Evolutionary conservation across 2,797 vertebrate species (phyloP), one percentile per base, ranked within the genome.

Genomic region (Acrocephalus scirpaceus): DNA sequence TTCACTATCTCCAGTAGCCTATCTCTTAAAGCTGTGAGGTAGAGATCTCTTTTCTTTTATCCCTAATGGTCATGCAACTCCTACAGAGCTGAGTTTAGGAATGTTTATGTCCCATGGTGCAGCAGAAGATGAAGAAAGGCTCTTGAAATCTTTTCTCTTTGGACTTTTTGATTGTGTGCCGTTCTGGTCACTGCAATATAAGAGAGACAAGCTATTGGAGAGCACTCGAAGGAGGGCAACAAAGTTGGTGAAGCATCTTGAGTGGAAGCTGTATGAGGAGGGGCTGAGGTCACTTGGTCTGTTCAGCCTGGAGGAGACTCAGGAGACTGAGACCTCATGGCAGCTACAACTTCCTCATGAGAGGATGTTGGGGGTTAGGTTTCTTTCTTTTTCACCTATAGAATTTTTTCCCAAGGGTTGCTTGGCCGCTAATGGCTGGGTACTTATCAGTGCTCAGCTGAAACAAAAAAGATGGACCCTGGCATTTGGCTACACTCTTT

Each of bases 221-320:
- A 47, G 2, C 30, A 40, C 30, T 23, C 56, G 30, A 77, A 70
- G 25, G 16, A 34, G 40, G 7, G 11, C 13, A 34, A 25, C 34
- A 54, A 48, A 47, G 48, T 21, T 47, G 17, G 20, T 47, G 40
- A 34, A 61, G 29, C 23, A 13, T 19, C 29, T 47, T 38, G 8
- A 47, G 22, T 23, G 29, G 16, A 38, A 69, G 9, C 9, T 0
- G 0, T 25, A 3, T 38, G 48, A 62, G 20, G 10, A 62, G 20
- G 4, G 2, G 20, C 29, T 70, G 40, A 47, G 20, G 6, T 14
- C 11, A 48, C 10, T 54, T 10, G 16, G 29, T 47, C 56, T 47
- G 14, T 34, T 54, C 20, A 70, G 9, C 16, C 48, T 61, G 40
- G 40, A 75, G 36, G 9, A 40, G n/a, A 29, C 27, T 53, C 38